phyloP scores from a whole-genome alignment of 2,797 vertebrate genomes.

The Luscinia luscinia region DNA sequence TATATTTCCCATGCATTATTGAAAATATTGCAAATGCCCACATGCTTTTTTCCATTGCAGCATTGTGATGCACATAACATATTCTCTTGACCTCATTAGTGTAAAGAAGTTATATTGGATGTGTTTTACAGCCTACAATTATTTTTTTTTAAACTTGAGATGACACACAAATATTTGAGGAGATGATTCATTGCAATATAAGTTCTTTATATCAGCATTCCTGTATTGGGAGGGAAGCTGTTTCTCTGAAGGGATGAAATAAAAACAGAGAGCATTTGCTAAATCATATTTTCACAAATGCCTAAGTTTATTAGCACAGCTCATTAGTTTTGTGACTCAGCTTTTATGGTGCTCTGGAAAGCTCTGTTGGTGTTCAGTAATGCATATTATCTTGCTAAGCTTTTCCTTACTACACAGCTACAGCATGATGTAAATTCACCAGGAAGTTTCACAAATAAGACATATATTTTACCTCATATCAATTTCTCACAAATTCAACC shows the following conservation, averaged over 20 bases:
- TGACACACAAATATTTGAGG: conserved; percentile 12
- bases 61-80: conserved; percentile 46
- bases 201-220: not conserved
- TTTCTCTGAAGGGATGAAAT: not conserved
- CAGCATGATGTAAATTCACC: not conserved
- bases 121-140: conserved; percentile 5
- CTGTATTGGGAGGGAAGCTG: not conserved
- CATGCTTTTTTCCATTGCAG: conserved; percentile 13
- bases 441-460: not conserved
- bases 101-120: not conserved
- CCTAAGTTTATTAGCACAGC: not conserved
- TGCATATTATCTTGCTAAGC: not conserved
- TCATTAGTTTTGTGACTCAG: conserved; percentile 29
- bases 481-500: not conserved
- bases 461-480: not conserved
- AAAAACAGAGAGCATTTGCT: conserved; percentile 26
- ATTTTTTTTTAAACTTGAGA: not conserved
- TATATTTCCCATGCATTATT: conserved; percentile 67
- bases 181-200: not conserved
- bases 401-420: not conserved
- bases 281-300: conserved; percentile 33
- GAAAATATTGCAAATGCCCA: conserved; percentile 66
- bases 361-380: not conserved
- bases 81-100: conserved; percentile 18
- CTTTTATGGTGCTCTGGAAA: not conserved